Evolutionary conservation across 2,113 vertebrate species (phyloP).

Genomic region (Sceloporus undulatus): DNA sequence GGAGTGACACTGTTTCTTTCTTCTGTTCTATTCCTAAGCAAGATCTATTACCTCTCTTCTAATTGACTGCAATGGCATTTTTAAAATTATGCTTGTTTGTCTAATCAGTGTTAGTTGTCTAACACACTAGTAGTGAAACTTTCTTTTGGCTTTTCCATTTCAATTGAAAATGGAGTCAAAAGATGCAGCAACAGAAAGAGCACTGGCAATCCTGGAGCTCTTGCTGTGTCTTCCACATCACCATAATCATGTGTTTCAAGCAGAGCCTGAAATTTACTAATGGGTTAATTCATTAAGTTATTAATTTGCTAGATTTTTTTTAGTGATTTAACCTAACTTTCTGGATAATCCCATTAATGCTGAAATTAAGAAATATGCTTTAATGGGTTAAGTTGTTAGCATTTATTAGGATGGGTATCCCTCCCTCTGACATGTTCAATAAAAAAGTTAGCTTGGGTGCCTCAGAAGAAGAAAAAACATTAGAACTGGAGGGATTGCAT

Average conservation of each 20-base stretch:
- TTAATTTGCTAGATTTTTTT: too few relatives aligned
- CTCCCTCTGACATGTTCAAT: too few relatives aligned
- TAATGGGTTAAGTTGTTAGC: too few relatives aligned
- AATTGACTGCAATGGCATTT: neutral
- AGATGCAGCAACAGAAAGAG: neutral
- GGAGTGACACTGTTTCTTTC: neutral
- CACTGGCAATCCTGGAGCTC: neutral
- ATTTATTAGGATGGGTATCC: too few relatives aligned
- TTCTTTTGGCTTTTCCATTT: neutral
- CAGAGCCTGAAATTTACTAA: neutral
- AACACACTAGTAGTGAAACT: neutral
- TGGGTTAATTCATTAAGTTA: too few relatives aligned
- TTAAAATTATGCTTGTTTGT: neutral
- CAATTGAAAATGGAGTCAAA: neutral
- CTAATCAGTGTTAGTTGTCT: neutral
- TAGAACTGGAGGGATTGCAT: too few relatives aligned
- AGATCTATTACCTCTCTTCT: neutral
- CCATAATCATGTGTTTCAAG: neutral
- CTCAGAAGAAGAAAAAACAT: too few relatives aligned
- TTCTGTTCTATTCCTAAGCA: neutral
- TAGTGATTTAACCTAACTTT: too few relatives aligned
- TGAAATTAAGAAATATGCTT: too few relatives aligned
- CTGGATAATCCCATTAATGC: too few relatives aligned
- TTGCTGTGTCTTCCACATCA: neutral
- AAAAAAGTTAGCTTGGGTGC: too few relatives aligned